Conservation (phyloP, 2,888 invertebrate species). For the Candidula unifasciata region DNA sequence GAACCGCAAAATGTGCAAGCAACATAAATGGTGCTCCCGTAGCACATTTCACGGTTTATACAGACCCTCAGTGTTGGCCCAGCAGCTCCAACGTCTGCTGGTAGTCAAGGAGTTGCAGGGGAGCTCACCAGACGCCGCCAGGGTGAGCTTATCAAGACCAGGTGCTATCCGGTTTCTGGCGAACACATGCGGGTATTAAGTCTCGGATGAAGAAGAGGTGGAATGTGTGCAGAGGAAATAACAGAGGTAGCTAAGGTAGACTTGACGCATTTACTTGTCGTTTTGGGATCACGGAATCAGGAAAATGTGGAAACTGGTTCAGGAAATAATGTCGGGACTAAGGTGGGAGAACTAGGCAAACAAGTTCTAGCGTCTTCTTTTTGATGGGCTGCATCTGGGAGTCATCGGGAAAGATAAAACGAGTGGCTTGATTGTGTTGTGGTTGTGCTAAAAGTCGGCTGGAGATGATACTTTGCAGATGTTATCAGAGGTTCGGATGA, state of each 20-base stretch:
- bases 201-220: background rate
- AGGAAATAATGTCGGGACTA: background rate
- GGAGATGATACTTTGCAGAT: no score
- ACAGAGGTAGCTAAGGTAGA: background rate
- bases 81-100: slow-evolving; percentile 39
- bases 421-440: background rate
- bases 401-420: background rate
- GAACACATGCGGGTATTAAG: slow-evolving; percentile 20
- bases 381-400: background rate
- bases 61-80: slow-evolving; percentile 48
- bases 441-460: background rate
- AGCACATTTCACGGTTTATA: slow-evolving; percentile 41
- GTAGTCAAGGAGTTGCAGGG: slow-evolving; percentile 27
- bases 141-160: slow-evolving; percentile 38
- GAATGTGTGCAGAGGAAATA: background rate
- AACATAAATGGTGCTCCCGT: slow-evolving; percentile 4
- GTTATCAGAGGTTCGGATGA: no score
- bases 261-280: slow-evolving; percentile 7
- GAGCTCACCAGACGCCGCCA: slow-evolving; percentile 32
- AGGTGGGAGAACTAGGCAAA: background rate
- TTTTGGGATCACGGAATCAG: background rate
- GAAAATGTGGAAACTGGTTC: background rate
- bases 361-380: background rate
- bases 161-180: slow-evolving; percentile 42
- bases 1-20: background rate